phyloP scores from a whole-genome alignment of 2,113 vertebrate genomes.

The Athene cunicularia region DNA sequence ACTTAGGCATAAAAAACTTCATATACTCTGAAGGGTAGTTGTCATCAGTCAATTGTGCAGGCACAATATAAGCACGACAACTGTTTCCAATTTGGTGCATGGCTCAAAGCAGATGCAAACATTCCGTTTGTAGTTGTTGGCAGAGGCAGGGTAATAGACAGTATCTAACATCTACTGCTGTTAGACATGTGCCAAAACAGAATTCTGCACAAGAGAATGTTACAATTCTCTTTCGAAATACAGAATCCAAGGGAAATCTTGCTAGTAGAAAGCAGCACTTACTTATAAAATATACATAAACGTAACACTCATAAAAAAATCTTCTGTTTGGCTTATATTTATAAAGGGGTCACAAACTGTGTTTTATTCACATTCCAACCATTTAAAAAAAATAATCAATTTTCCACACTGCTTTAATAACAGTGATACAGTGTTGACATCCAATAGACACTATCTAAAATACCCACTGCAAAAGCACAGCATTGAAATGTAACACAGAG shows the following conservation, averaged over 20 bases:
- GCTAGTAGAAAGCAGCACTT: neutral
- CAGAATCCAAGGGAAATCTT: neutral
- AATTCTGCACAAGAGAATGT: neutral
- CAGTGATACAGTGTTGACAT: neutral
- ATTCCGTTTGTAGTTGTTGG: neutral
- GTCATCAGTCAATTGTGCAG: conserved; percentile 23
- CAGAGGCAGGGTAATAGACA: conserved; percentile 21
- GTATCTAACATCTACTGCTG: conserved; percentile 20
- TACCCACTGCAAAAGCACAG: neutral
- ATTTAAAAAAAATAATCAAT: neutral
- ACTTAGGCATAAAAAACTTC: neutral
- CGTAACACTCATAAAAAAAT: neutral
- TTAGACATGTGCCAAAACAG: conserved; percentile 3
- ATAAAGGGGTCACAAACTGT: neutral
- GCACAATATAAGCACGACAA: neutral
- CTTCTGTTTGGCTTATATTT: neutral
- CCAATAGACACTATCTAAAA: neutral
- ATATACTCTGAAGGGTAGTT: neutral
- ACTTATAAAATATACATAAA: neutral
- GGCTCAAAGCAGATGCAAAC: conserved; percentile 46
- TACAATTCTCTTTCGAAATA: neutral
- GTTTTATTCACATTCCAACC: neutral
- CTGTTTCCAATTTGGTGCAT: conserved; percentile 1
- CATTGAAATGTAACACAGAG: neutral
- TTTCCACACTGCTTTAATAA: neutral